Evolutionary conservation across 23 tunicate species (phyloP).

Genomic region (Trididemnum miniatum): DNA sequence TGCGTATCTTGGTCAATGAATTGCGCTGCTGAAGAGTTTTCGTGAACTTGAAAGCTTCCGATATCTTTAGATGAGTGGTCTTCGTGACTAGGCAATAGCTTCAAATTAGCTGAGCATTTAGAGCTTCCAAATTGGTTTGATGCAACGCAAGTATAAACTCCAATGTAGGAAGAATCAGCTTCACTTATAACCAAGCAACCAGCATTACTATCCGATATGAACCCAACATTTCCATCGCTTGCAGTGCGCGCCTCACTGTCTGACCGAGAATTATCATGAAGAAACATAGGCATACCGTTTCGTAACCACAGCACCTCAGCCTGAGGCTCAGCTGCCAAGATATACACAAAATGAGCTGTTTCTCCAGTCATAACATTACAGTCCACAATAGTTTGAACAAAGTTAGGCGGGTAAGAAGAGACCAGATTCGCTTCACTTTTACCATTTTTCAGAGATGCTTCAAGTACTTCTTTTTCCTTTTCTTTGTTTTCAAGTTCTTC

Average conservation of each 20-base stretch:
- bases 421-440: neutral
- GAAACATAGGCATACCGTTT: conserved; percentile 45
- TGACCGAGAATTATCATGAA: neutral
- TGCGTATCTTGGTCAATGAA: conserved; percentile 51
- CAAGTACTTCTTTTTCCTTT: neutral
- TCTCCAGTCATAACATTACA: conserved; percentile 71
- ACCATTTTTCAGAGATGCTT: neutral
- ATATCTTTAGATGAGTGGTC: neutral
- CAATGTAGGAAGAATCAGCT: conserved; percentile 48
- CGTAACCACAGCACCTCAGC: conserved; percentile 61
- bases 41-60: neutral
- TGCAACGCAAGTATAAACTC: conserved; percentile 87
- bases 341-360: conserved; percentile 88
- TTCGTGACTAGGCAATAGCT: neutral
- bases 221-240: conserved; percentile 58
- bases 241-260: neutral
- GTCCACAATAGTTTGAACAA: conserved; percentile 62
- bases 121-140: conserved; percentile 84
- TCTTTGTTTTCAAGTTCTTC: conserved; percentile 80
- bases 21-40: no score
- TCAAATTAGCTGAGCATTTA: conserved; percentile 62
- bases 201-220: conserved; percentile 72
- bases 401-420: conserved; percentile 44
- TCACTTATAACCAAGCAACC: conserved; percentile 87
- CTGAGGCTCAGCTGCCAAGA: conserved; percentile 34